phyloP scores from a whole-genome alignment of 2,113 vertebrate genomes.

The Rhea americana region DNA sequence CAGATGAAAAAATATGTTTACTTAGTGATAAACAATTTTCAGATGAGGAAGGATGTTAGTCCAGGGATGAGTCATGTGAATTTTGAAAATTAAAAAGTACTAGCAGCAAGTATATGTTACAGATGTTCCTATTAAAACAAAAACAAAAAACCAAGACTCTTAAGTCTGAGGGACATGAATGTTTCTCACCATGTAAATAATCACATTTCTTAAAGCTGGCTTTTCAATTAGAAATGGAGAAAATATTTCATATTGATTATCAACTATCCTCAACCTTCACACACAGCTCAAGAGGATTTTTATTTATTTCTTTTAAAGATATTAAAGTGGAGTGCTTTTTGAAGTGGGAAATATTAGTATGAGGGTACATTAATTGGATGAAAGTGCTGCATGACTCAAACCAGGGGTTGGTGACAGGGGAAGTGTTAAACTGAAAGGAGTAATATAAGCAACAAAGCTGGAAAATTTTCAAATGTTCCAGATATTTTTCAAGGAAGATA shows the following conservation, averaged over 20 bases:
- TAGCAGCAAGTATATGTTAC: not conserved
- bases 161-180: not conserved
- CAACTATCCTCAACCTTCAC: not conserved
- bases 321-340: not conserved
- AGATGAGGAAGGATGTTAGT: not conserved
- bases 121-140: not conserved
- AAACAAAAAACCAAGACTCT: not conserved
- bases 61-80: not conserved
- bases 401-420: not conserved
- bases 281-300: not conserved
- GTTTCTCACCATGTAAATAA: not conserved
- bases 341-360: not conserved
- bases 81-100: slow-evolving; percentile 20
- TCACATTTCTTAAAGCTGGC: not conserved
- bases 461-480: not conserved
- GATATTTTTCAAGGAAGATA: not conserved
- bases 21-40: slow-evolving; percentile 48
- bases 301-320: not conserved
- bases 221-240: not conserved
- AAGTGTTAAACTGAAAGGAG: fast-evolving
- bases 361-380: not conserved
- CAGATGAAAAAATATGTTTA: slow-evolving; percentile 50
- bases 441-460: not conserved
- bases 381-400: not conserved
- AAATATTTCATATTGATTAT: not conserved